These are phyloP conservation scores for Myotis planiceps DNA, from an alignment of 2,797 vertebrate species.

Conservation along the genomic window DNA sequence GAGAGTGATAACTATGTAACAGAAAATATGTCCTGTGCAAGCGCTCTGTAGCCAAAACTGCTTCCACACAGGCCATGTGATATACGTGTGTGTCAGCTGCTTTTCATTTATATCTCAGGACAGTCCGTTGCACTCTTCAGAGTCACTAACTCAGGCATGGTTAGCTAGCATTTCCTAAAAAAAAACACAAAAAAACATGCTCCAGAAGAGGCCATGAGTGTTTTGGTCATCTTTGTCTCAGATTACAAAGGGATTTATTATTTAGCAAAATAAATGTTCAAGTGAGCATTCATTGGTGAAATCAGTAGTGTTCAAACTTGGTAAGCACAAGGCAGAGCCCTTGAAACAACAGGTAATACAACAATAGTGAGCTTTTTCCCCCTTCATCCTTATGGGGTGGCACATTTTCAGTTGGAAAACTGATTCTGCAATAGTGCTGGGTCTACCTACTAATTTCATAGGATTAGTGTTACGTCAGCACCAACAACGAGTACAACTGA, in stretches of 20 bases:
- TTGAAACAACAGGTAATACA: too few species aligned
- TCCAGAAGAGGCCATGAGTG: too few species aligned
- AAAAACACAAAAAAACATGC: background rate
- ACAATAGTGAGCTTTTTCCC: background rate
- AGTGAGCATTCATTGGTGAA: background rate
- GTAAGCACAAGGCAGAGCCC: background rate
- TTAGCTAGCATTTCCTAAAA: background rate
- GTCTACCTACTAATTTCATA: background rate
- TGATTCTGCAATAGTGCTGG: rapidly evolving
- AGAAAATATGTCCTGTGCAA: background rate
- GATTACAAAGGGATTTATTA: background rate
- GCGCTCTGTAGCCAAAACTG: background rate
- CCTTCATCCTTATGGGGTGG: too few species aligned
- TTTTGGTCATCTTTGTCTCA: background rate
- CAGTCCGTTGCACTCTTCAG: background rate
- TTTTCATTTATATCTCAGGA: background rate
- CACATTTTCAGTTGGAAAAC: background rate
- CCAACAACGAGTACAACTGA: background rate
- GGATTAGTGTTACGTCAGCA: background rate
- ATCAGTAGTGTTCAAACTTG: background rate
- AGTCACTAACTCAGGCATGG: background rate
- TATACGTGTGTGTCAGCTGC: rapidly evolving
- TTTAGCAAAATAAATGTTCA: background rate
- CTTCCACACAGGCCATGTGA: background rate
- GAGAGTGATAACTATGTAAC: background rate